Evolutionary conservation across 2,113 vertebrate genomes (phyloP).

Genomic region (Gopherus evgoodei): DNA sequence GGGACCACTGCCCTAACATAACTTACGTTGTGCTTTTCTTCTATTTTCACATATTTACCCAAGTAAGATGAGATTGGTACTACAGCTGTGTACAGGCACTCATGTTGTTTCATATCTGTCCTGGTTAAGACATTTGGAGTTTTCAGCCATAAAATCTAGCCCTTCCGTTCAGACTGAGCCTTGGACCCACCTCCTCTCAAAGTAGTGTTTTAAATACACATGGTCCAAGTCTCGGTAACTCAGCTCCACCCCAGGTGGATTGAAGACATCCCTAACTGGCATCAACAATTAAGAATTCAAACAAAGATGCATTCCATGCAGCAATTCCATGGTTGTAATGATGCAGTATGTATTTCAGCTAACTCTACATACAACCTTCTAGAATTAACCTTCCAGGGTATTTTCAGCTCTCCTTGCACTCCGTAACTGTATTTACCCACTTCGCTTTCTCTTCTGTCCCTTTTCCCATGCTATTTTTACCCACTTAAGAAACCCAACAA

Average conservation of each 20-base stretch:
- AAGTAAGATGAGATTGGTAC: neutral
- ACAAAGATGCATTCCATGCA: fast-evolving
- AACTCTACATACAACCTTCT: neutral
- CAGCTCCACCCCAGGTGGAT: neutral
- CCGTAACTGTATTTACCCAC: neutral
- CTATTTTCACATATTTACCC: neutral
- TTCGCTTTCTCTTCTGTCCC: neutral
- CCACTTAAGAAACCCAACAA: neutral
- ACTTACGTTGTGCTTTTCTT: neutral
- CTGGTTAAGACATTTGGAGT: too few relatives aligned
- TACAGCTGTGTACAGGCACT: neutral
- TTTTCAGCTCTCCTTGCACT: neutral
- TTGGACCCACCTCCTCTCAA: neutral
- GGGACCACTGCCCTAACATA: neutral
- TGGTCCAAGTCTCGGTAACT: neutral
- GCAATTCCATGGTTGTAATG: neutral
- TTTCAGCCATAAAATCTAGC: neutral
- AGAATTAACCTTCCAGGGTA: neutral
- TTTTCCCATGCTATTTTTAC: neutral
- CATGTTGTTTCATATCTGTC: too few relatives aligned
- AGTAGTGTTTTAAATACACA: neutral
- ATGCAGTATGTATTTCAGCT: neutral
- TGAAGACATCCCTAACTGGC: neutral
- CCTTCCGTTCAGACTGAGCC: neutral
- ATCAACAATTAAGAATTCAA: neutral